phyloP scores from a whole-genome alignment of 64 coral and sea anemone genomes.

The Stichodactyla helianthus region DNA sequence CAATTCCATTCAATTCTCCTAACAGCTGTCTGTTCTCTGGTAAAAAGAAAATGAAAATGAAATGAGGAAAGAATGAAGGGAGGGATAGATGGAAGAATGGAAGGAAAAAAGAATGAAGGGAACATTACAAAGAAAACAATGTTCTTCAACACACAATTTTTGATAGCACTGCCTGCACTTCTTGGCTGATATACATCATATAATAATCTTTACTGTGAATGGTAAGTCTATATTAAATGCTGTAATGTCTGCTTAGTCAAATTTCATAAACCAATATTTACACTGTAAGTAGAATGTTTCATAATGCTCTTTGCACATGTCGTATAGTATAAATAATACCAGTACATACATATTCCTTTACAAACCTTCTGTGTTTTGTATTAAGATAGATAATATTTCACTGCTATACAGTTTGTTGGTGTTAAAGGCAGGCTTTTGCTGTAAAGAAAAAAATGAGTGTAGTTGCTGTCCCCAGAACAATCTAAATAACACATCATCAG shows the following conservation, averaged over 20 bases:
- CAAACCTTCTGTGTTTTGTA: constrained; percentile 94
- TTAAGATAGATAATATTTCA: constrained; percentile 93
- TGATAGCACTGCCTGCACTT: no score
- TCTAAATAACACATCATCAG: no score
- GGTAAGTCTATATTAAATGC: no score
- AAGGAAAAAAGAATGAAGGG: no score
- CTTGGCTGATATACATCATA: no score
- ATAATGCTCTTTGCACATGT: no score
- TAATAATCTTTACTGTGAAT: no score
- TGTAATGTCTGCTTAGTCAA: no score
- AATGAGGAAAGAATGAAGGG: neutral
- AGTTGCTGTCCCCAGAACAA: neutral
- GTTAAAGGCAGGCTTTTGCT: constrained; percentile 95
- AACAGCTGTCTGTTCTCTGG: constrained; percentile 88
- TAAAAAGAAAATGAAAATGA: neutral
- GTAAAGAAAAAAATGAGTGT: neutral
- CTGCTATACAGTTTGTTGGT: constrained; percentile 93
- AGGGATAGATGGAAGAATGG: neutral
- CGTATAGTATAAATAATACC: neutral
- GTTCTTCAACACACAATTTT: no score
- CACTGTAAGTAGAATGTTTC: no score
- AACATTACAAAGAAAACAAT: no score
- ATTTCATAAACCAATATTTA: no score
- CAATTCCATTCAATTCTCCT: constrained; percentile 90
- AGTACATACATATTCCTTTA: neutral